Base-by-base conservation (phyloP, 2,113 vertebrate species). In the Rhipidura dahli region DNA sequence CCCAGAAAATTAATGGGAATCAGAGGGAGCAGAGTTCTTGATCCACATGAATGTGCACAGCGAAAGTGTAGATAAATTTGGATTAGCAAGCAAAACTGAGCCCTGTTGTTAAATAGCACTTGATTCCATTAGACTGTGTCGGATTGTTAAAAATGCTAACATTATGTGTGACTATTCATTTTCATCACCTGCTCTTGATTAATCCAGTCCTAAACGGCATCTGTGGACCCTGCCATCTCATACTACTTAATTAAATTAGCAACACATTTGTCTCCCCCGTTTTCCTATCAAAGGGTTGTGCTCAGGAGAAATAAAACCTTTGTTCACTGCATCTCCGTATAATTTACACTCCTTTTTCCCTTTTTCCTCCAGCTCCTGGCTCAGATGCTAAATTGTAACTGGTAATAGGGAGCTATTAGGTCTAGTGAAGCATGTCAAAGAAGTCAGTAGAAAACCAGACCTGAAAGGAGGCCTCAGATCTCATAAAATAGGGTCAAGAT, bases 181-280 rank as follows among this genome's bases (percentile, higher is more conserved):
- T 97, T 97, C 96, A 96, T 98, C 98, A 98, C 98, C 98, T 97
- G 97, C 97, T 98, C 98, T 96, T 98, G 98, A 98, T 98, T 98
- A 98, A 98, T 97, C 97, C 97, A 92, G 42, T 85, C 97, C 97
- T 97, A 97, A 98, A 97, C 97, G 95, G 97, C 97, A 97, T 98
- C 97, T 97, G 97, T 95, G 93, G 97, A 97, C 97, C 96, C 92
- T 96, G 97, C 97, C 98, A 98, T 97, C 97, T 97, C 98, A 97
- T 97, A 97, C 95, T 87, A 97, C 97, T 98, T 98, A 98, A 98
- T 98, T 98, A 98, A 98, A 98, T 98, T 98, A 99, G 98, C 96
- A 83, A 97, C 97, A 97, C 98, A 98, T 98, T 98, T 98, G 98
- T 98, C 98, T 98, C 97, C 97, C 97, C 97, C 88, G n/a, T 98